Evolutionary conservation across 2,888 invertebrate genomes (phyloP).

Genomic region (Drosophila greeni): DNA sequence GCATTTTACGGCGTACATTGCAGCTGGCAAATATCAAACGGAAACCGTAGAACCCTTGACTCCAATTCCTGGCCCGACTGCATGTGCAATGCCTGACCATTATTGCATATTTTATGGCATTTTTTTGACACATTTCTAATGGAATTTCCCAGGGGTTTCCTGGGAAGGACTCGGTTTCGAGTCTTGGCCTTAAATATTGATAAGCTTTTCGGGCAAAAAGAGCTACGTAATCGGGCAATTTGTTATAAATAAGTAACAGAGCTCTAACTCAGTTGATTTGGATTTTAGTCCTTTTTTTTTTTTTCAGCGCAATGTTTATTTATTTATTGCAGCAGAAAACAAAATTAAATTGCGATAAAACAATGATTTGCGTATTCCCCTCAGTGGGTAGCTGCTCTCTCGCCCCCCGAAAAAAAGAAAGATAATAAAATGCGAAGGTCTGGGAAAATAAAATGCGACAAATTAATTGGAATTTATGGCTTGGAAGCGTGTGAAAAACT

Average conservation of each 20-base stretch:
- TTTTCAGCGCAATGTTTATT: slow-evolving; percentile 37
- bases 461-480: slow-evolving; percentile 70
- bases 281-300: slow-evolving; percentile 18
- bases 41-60: slow-evolving; percentile 14
- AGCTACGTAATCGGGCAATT: slow-evolving; percentile 52
- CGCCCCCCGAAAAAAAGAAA: slow-evolving; percentile 7
- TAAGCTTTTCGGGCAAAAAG: slow-evolving; percentile 30
- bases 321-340: slow-evolving; percentile 53
- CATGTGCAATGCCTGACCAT: slow-evolving; percentile 39
- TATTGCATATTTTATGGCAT: slow-evolving; percentile 53
- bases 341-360: slow-evolving; percentile 65
- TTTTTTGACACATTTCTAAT: slow-evolving; percentile 57
- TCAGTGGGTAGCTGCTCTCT: slow-evolving; percentile 4
- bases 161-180: neutral
- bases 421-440: slow-evolving; percentile 39
- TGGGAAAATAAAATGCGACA: slow-evolving; percentile 58
- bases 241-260: slow-evolving; percentile 57
- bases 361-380: slow-evolving; percentile 62
- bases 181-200: slow-evolving; percentile 40
- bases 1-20: slow-evolving; percentile 54
- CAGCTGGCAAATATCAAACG: slow-evolving; percentile 35
- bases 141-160: slow-evolving; percentile 28
- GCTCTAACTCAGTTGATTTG: slow-evolving; percentile 41
- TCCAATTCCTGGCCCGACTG: slow-evolving; percentile 19
- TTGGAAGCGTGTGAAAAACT: slow-evolving; percentile 50